Evolutionary conservation across 2,113 vertebrate species (phyloP).

Genomic region (human): DNA sequence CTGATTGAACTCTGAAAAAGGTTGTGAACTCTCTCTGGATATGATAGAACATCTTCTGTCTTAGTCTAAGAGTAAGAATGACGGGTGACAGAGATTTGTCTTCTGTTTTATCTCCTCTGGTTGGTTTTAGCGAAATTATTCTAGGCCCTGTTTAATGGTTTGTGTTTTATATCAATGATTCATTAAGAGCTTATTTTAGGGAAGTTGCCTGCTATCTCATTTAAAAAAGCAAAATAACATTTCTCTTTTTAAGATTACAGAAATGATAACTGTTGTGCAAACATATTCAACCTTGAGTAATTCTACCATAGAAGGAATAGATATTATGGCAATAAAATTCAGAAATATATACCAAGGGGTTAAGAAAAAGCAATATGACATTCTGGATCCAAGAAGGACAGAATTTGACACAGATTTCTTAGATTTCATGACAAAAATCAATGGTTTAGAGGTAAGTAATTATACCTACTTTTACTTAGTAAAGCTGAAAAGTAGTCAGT

Average conservation of each 20-base stretch:
- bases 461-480: not conserved
- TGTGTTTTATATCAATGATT: not conserved
- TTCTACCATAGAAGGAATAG: slow-evolving; percentile 90
- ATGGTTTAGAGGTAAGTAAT: slow-evolving; percentile 85
- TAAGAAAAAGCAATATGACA: slow-evolving; percentile 88
- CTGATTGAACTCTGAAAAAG: not conserved
- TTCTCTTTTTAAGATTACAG: slow-evolving; percentile 84
- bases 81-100: not conserved
- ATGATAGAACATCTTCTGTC: not conserved
- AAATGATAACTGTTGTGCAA: slow-evolving; percentile 87
- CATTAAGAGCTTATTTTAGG: not conserved
- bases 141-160: not conserved
- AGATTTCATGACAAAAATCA: slow-evolving; percentile 86
- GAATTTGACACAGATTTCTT: slow-evolving; percentile 90
- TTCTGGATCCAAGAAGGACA: slow-evolving; percentile 84
- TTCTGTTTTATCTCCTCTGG: not conserved
- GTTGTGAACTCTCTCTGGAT: not conserved
- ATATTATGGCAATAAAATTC: slow-evolving; percentile 87
- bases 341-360: slow-evolving; percentile 84
- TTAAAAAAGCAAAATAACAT: not conserved
- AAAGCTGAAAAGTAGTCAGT: not conserved
- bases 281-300: slow-evolving; percentile 82
- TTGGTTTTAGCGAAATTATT: slow-evolving; percentile 4
- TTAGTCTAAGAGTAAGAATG: not conserved
- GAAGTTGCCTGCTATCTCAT: not conserved